Evolutionary conservation across 2,888 invertebrate genomes (phyloP), one percentile per base, ranked within the genome.

Genomic region (Xylota sylvarum): DNA sequence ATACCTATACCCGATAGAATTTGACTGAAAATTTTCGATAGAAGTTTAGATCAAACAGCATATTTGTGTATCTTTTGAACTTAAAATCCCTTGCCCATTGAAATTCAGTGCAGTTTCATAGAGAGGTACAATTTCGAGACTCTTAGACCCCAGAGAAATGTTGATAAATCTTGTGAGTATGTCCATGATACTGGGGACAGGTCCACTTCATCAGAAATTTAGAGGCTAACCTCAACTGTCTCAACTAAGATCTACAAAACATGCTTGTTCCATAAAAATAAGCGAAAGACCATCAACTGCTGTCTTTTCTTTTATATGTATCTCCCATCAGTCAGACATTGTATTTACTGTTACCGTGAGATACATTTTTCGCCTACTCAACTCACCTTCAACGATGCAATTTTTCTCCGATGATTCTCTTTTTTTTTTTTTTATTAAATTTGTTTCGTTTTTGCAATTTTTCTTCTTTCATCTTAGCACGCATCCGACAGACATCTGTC

Each of bases 291-390:
- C 43, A 40, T 3, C 12, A 40, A 37, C 10, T 37, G 10, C n/a
- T 40, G 40, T 2, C n/a, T 40, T 4, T n/a, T n/a, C n/a, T n/a
- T n/a, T 40, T 6, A 4, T 10, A 50, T 50, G 46, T 17, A 46
- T 17, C 46, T 30, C 62, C 23, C 48, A 48, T 23, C 37, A n/a
- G 23, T 50, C 17, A 17, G 64, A 48, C 32, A 48, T 48, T 64
- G 17, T 32, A 17, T 35, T 5, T n/a, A n/a, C 48, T 5, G 27
- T 30, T 27, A n/a, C 32, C 19, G 30, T 50, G 35, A 65, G 35
- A 65, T 65, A 65, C 48, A 46, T 64, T 64, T 64, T 46, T 37
- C 64, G 48, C 64, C 48, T 64, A 48, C 62, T 60, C 58, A 46
- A 46, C 48, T 50, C 50, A 52, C 65, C 65, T 52, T 64, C 64